These are phyloP conservation scores for Rhinella marina DNA, from an alignment of 2,797 vertebrate genomes.

Conservation along the genomic window DNA sequence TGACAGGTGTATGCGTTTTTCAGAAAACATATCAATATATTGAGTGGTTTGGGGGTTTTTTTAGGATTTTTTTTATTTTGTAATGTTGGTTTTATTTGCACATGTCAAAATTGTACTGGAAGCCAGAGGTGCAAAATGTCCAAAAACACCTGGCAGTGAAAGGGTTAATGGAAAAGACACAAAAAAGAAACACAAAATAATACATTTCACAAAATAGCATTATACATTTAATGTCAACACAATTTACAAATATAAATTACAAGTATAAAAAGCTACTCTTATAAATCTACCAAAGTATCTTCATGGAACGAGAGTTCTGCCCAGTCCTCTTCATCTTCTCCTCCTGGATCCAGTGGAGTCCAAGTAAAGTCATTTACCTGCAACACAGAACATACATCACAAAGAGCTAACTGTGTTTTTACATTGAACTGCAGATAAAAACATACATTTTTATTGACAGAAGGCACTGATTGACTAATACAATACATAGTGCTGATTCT, in stretches of 20 bases:
- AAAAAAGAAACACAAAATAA: neutral
- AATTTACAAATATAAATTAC: neutral
- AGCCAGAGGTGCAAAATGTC: too few relatives aligned
- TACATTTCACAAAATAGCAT: neutral
- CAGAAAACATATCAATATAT: too few relatives aligned
- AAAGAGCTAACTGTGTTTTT: neutral
- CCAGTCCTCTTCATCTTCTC: conserved; percentile 31
- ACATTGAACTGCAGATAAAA: neutral
- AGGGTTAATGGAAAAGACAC: neutral
- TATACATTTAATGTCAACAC: neutral
- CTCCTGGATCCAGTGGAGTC: conserved; percentile 16
- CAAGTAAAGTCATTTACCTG: conserved; percentile 56
- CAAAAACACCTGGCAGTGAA: too few relatives aligned
- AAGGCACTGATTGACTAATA: neutral
- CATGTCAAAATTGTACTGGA: too few relatives aligned
- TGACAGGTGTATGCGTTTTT: too few relatives aligned
- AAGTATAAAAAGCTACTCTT: neutral
- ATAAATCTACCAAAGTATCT: conserved; percentile 13
- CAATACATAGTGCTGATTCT: neutral
- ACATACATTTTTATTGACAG: neutral
- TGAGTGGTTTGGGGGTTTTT: too few relatives aligned
- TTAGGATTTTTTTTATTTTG: too few relatives aligned
- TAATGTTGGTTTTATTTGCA: too few relatives aligned
- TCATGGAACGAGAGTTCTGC: conserved; percentile 40
- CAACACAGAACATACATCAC: neutral